phyloP scores from a whole-genome alignment of 2,797 vertebrate genomes.

The Scolopax rusticola region DNA sequence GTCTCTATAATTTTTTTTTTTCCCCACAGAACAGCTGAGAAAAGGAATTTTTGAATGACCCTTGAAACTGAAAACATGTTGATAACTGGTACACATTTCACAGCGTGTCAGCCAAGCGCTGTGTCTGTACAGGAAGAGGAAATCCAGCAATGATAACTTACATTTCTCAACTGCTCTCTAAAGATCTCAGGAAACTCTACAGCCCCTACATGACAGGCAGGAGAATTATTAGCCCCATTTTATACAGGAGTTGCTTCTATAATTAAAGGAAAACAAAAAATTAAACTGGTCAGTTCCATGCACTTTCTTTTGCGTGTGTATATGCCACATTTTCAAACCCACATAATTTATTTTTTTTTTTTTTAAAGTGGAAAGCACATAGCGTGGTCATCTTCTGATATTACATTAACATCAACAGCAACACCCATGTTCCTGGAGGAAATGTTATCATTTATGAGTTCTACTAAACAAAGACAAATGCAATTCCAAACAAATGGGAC shows the following conservation, averaged over 20 bases:
- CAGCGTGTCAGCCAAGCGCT: background rate
- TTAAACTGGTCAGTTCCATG: background rate
- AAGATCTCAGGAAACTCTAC: constrained; percentile 7
- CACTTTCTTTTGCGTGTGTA: background rate
- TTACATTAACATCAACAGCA: background rate
- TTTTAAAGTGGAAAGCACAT: background rate
- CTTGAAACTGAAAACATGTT: background rate
- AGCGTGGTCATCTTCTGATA: background rate
- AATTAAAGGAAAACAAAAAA: background rate
- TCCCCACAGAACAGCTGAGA: background rate
- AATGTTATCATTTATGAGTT: constrained; percentile 4
- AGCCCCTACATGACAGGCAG: background rate
- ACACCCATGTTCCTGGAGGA: background rate
- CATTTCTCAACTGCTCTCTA: constrained; percentile 35
- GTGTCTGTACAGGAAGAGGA: constrained; percentile 37
- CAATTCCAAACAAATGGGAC: constrained; percentile 39
- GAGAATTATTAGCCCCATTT: background rate
- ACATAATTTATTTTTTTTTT: background rate
- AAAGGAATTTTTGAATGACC: background rate
- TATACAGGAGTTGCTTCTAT: background rate
- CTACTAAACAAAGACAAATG: constrained; percentile 16
- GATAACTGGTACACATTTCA: background rate
- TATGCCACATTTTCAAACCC: background rate
- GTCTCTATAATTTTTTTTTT: background rate
- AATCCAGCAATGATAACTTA: constrained; percentile 49